phyloP scores from a whole-genome alignment of 2,797 vertebrate genomes.

The Huso huso region DNA sequence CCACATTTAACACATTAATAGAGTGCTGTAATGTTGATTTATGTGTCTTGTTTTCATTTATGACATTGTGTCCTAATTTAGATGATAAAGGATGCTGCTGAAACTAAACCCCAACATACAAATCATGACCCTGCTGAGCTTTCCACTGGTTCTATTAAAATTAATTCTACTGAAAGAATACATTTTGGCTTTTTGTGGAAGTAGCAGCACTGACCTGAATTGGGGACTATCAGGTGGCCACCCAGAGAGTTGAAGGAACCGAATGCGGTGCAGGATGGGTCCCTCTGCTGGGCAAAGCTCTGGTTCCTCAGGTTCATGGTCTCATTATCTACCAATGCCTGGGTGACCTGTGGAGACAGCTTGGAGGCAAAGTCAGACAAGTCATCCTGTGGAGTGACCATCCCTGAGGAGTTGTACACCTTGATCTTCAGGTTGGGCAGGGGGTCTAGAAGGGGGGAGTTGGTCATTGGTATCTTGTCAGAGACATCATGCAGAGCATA shows the following conservation, averaged over 20 bases:
- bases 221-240: constrained; percentile 88
- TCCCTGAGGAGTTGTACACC: constrained; percentile 85
- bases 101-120: too few species aligned
- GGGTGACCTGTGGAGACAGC: constrained; percentile 84
- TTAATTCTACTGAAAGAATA: not conserved
- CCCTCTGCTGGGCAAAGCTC: constrained; percentile 80
- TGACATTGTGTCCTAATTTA: not conserved
- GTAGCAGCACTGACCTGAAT: constrained; percentile 69
- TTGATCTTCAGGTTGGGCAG: constrained; percentile 96
- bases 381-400: constrained; percentile 89
- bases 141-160: not conserved
- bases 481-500: constrained; percentile 91
- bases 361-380: constrained; percentile 84
- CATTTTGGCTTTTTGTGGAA: not conserved
- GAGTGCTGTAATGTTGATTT: not conserved
- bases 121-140: too few species aligned
- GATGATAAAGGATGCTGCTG: not conserved
- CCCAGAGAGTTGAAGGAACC: constrained; percentile 93
- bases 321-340: constrained; percentile 83
- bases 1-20: not conserved
- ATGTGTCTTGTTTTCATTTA: not conserved
- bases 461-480: constrained; percentile 98
- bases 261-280: constrained; percentile 84
- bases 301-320: constrained; percentile 83
- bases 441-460: constrained; percentile 90